Percentiles rank a stretch among this genome's conserved stretches.
These are phyloP conservation scores for Sebastes taczanowskii DNA, from an alignment of 2,797 vertebrate genomes.

Conservation along the genomic window DNA sequence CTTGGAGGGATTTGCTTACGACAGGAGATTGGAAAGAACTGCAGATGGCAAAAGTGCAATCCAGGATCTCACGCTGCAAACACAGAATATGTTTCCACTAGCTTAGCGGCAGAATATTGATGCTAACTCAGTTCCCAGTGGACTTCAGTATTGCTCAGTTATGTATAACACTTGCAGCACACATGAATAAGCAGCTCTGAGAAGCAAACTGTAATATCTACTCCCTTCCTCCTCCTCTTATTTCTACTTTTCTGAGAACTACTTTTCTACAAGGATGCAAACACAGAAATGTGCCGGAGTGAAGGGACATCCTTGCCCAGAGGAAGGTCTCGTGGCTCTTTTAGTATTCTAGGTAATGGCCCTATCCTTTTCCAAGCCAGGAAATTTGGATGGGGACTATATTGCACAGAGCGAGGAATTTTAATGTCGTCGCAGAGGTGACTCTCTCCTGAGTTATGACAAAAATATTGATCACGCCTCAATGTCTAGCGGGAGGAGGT, in stretches of 20 bases:
- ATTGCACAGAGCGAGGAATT: constrained; percentile 54
- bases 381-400: constrained; percentile 43
- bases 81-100: constrained; percentile 26
- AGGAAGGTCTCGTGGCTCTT: constrained; percentile 43
- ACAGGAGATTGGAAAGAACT: constrained; percentile 11
- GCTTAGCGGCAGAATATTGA: constrained; percentile 20
- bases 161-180: constrained; percentile 39
- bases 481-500: constrained; percentile 40
- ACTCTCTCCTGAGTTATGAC: constrained; percentile 71
- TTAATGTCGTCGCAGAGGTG: constrained; percentile 69
- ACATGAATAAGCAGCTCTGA: constrained; percentile 44
- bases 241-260: not conserved
- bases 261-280: constrained; percentile 10
- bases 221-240: not conserved
- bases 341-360: constrained; percentile 59
- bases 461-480: constrained; percentile 72
- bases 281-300: constrained; percentile 7
- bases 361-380: constrained; percentile 34
- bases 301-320: constrained; percentile 26
- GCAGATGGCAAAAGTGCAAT: constrained; percentile 40
- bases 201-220: constrained; percentile 6
- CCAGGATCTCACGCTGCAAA: constrained; percentile 22
- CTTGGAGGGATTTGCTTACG: constrained; percentile 45
- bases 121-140: constrained; percentile 47
- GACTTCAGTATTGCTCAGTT: constrained; percentile 25